A percentile compares a stretch with the other conserved stretches of the same genome.
These are phyloP conservation scores for Itoplectis maculator DNA, from an alignment of 2,888 invertebrate species.

Conservation along the genomic window DNA sequence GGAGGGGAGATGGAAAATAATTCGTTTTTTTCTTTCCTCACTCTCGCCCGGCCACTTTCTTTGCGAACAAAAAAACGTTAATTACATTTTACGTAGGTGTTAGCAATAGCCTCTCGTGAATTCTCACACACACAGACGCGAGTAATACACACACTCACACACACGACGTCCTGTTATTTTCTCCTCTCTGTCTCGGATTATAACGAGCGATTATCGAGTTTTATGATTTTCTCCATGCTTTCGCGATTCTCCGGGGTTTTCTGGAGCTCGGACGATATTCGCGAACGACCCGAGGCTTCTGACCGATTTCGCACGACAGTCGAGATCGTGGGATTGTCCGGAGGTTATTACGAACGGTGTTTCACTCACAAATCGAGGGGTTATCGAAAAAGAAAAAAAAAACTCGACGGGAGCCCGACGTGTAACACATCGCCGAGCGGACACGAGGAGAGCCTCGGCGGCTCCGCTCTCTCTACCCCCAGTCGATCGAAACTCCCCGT, in stretches of 20 bases:
- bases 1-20: not conserved
- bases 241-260: conserved; percentile 10
- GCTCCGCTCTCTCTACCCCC: conserved; percentile 70
- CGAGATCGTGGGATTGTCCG: conserved; percentile 9
- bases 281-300: conserved; percentile 12
- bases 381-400: conserved; percentile 46
- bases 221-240: conserved; percentile 54
- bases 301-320: not conserved
- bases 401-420: conserved; percentile 48
- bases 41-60: not conserved
- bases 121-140: not conserved
- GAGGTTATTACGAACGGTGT: conserved; percentile 31
- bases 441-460: conserved; percentile 68
- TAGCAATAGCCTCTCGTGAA: not conserved
- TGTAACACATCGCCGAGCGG: conserved; percentile 58
- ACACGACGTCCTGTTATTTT: conserved; percentile 3
- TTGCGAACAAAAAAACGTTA: not conserved
- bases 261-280: conserved; percentile 3
- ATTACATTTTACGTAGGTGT: not conserved
- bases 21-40: not conserved
- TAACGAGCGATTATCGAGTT: conserved; percentile 64
- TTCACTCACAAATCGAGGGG: conserved; percentile 50
- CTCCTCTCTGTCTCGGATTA: conserved; percentile 23
- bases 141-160: not conserved
- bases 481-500: conserved; percentile 77